Conservation (phyloP, 2,888 invertebrate genomes). For the Hypsopygia costalis region DNA sequence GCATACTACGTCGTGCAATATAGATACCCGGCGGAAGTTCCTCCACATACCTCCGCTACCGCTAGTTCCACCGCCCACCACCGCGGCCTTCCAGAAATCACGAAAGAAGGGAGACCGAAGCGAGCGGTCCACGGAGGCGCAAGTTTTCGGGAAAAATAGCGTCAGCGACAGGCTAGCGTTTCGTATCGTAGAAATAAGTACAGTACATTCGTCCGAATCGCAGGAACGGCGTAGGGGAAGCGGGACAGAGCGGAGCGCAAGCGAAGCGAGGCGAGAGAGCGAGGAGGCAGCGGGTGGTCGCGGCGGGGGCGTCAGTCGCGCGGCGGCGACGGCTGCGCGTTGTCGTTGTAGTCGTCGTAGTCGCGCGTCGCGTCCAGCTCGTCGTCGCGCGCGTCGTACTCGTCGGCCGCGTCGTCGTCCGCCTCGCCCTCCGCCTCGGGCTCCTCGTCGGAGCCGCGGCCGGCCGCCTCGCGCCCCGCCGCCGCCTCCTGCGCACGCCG, state of each 20-base stretch:
- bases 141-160: too few species aligned
- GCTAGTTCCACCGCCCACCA: conserved; percentile 3
- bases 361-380: conserved; percentile 56
- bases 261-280: not conserved
- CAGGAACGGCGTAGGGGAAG: too few species aligned
- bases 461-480: conserved; percentile 40
- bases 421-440: conserved; percentile 30
- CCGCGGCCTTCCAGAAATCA: not conserved
- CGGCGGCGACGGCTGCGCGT: conserved; percentile 54
- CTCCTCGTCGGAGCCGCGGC: conserved; percentile 33
- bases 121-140: too few species aligned
- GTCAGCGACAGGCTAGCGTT: too few species aligned
- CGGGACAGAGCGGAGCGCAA: too few species aligned
- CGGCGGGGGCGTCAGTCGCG: conserved; percentile 44
- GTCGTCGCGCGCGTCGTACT: conserved; percentile 53
- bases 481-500: conserved; percentile 31
- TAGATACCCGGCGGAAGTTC: too few species aligned
- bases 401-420: conserved; percentile 39
- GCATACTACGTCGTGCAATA: too few species aligned
- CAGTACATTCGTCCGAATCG: too few species aligned
- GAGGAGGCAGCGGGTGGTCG: conserved; percentile 4
- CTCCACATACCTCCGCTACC: not conserved
- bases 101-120: too few species aligned
- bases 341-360: conserved; percentile 72
- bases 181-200: too few species aligned